Evolutionary conservation across 2,113 vertebrate species (phyloP), one percentile per base, ranked within the genome.

Genomic region (Verasper variegatus): DNA sequence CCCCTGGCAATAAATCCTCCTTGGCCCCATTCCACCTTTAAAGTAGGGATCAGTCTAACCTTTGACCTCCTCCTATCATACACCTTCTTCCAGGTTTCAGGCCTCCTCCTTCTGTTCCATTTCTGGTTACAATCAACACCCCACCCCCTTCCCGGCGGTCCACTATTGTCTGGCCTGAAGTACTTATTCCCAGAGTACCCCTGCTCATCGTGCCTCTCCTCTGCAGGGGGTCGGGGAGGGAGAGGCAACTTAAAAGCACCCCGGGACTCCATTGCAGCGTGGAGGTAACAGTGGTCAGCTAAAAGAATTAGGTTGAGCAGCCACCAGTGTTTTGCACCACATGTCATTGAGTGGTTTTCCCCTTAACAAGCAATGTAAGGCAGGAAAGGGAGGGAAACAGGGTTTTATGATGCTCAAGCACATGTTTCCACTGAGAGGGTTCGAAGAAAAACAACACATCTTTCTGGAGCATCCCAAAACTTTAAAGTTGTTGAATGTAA

Each of bases 141-240:
- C 84, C 78, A 80, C 72, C 80, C 84, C 76, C 67, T 42, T 68
- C 58, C 56, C 8, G 15, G 59, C 56, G 14, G 68, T 71, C 76
- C 52, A 7, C 82, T 68, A 92, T 94, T 93, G 93, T 94, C 91
- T 90, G 81, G 71, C 63, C 69, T 69, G 45, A 40, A 86, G 84
- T 74, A 88, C 89, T 90, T 90, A 91, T 85, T 88, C 91, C 86
- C 67, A 74, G 40, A 61, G 67, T 40, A 54, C 71, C 73, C 65
- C 70, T 56, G 74, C 81, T 78, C 65, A 71, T 82, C 86, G 77
- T 84, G 83, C 83, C 82, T 83, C 78, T 62, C 56, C 88, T 80
- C 90, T 10, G 52, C 85, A 80, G 90, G 89, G 74, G 89, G 82
- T 63, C n/a, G 5, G 56, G 72, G 62, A 83, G 75, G 71, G 69